phyloP scores from a whole-genome alignment of 1,140 invertebrate species.

The Paramacrobiotus metropolitanus region DNA sequence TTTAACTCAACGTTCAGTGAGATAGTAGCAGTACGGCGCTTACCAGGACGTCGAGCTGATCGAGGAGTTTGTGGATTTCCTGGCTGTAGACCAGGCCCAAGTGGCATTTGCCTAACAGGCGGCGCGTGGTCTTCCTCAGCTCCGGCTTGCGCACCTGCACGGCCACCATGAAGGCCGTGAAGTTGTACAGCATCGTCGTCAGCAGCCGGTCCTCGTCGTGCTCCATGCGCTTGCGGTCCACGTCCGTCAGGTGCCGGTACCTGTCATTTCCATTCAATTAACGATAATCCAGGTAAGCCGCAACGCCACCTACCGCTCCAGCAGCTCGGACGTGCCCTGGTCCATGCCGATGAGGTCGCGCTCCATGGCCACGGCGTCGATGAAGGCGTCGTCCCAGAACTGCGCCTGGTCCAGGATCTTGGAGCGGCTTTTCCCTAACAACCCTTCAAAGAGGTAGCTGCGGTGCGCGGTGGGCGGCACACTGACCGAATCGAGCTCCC shows the following conservation, averaged over 20 bases:
- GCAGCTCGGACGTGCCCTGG: slow-evolving; percentile 94
- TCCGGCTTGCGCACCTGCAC: slow-evolving; percentile 39
- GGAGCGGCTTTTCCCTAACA: slow-evolving; percentile 43
- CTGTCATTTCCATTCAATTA: slow-evolving; percentile 24
- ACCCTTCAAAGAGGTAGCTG: background rate
- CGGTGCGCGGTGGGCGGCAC: no score
- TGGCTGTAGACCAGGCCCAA: slow-evolving; percentile 91
- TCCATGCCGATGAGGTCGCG: slow-evolving; percentile 98
- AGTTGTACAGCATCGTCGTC: slow-evolving; percentile 82
- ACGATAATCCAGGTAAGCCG: no score
- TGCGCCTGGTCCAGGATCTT: slow-evolving; percentile 98
- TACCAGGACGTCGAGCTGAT: slow-evolving; percentile 81
- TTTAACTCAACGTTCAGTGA: slow-evolving; percentile 6
- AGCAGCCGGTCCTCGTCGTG: slow-evolving; percentile 91
- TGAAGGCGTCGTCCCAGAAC: slow-evolving; percentile 97
- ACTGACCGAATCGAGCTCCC: slow-evolving; percentile 8
- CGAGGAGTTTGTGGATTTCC: slow-evolving; percentile 83
- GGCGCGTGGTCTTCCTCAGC: slow-evolving; percentile 67
- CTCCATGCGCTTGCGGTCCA: slow-evolving; percentile 78
- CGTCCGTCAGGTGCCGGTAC: slow-evolving; percentile 75
- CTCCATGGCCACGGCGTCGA: slow-evolving; percentile 95
- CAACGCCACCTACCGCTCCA: slow-evolving; percentile 59
- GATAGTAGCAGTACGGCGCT: slow-evolving; percentile 23
- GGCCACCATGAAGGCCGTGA: slow-evolving; percentile 85
- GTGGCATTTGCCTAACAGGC: slow-evolving; percentile 87